A percentile compares a stretch with the other conserved stretches of the same genome.
Conservation (phyloP, 2,888 invertebrate genomes). For the Leptinotarsa tumamoca region DNA sequence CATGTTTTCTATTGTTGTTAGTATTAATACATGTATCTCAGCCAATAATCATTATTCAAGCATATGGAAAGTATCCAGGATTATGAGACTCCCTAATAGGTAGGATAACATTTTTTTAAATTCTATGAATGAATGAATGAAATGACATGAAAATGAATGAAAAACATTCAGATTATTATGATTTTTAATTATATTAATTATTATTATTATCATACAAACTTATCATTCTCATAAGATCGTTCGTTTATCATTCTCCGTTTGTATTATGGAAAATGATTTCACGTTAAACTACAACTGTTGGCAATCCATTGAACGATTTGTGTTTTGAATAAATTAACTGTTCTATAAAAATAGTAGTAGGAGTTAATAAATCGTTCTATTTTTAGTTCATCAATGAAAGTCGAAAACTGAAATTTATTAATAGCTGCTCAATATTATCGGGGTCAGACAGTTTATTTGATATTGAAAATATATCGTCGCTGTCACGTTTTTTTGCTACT, state of each 20-base stretch:
- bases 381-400: slow-evolving; percentile 28
- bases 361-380: slow-evolving; percentile 18
- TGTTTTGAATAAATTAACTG: slow-evolving; percentile 28
- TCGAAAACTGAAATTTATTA: slow-evolving; percentile 24
- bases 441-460: slow-evolving; percentile 6
- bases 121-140: no score
- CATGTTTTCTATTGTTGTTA: no score
- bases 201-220: no score
- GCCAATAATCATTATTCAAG: no score
- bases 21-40: no score
- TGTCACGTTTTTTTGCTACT: slow-evolving; percentile 10
- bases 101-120: no score
- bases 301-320: slow-evolving; percentile 24
- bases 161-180: no score
- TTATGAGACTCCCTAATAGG: no score
- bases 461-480: slow-evolving; percentile 2
- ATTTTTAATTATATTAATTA: no score
- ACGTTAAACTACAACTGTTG: slow-evolving; percentile 10
- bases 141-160: no score
- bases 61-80: no score
- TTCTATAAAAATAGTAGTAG: slow-evolving; percentile 15
- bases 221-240: no score
- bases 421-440: slow-evolving; percentile 11
- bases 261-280: slow-evolving; percentile 1
- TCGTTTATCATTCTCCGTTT: not conserved